Percentiles rank a stretch among this genome's conserved stretches.
phyloP scores from a whole-genome alignment of 2,888 invertebrate species.

The Trilocha varians region DNA sequence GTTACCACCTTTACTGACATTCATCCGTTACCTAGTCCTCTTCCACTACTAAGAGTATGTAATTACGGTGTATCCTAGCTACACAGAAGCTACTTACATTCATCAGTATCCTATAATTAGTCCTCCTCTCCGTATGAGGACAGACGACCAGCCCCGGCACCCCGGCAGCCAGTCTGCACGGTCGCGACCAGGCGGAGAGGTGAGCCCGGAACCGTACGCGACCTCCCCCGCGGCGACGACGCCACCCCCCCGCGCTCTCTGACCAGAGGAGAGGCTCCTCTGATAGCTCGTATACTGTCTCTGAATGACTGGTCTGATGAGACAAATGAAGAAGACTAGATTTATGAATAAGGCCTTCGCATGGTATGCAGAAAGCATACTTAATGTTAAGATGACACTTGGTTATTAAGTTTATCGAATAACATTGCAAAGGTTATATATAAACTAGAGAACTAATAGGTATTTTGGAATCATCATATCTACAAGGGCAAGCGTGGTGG shows the following conservation, averaged over 20 bases:
- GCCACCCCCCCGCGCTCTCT: slow-evolving; percentile 47
- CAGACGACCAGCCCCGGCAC: slow-evolving; percentile 84
- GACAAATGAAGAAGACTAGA: not conserved
- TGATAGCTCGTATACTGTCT: slow-evolving; percentile 70
- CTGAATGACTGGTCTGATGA: slow-evolving; percentile 75
- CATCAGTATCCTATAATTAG: slow-evolving; percentile 81
- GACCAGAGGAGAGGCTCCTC: slow-evolving; percentile 79
- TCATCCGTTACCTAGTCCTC: too few species aligned
- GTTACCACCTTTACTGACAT: too few species aligned
- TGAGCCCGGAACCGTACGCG: slow-evolving; percentile 34
- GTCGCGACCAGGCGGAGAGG: slow-evolving; percentile 42
- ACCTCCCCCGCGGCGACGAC: slow-evolving; percentile 16
- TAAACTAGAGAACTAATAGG: too few species aligned
- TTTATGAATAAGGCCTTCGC: too few species aligned
- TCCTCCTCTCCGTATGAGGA: slow-evolving; percentile 79
- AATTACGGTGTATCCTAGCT: too few species aligned
- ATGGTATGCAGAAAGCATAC: too few species aligned
- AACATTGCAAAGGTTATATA: too few species aligned
- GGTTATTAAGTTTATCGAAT: too few species aligned
- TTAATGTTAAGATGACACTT: too few species aligned
- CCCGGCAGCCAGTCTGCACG: slow-evolving; percentile 79
- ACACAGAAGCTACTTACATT: slow-evolving; percentile 53
- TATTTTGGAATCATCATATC: too few species aligned
- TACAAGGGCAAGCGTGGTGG: too few species aligned
- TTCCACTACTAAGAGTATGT: too few species aligned